Evolutionary conservation across 2,113 vertebrate species (phyloP).

Genomic region (Murina feae): DNA sequence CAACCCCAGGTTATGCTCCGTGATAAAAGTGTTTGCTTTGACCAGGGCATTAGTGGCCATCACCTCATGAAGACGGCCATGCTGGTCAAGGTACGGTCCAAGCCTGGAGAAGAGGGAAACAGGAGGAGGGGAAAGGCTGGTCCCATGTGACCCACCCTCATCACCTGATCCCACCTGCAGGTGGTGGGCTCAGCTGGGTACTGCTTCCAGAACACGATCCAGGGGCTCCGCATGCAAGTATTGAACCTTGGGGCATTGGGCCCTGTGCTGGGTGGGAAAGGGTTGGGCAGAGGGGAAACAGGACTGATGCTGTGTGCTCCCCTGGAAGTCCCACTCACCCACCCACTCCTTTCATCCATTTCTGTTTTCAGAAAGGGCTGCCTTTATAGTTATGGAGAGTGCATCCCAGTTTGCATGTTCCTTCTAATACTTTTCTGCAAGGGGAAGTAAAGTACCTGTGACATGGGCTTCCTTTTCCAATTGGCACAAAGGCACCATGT

Average conservation of each 20-base stretch:
- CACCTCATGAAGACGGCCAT: slow-evolving; percentile 52
- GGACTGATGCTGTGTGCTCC: background rate
- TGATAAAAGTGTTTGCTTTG: slow-evolving; percentile 40
- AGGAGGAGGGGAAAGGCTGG: background rate
- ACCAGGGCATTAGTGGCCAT: slow-evolving; percentile 59
- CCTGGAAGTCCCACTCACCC: background rate
- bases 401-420: background rate
- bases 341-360: background rate
- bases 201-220: slow-evolving; percentile 39
- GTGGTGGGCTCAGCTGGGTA: slow-evolving; percentile 10
- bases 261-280: background rate
- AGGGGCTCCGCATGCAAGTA: slow-evolving; percentile 33
- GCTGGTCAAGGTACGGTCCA: slow-evolving; percentile 35
- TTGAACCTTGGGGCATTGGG: background rate
- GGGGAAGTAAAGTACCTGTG: background rate
- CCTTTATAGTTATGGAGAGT: background rate
- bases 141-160: too few relatives aligned
- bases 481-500: background rate
- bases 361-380: background rate
- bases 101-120: background rate
- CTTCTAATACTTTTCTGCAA: background rate
- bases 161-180: background rate
- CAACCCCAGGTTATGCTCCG: slow-evolving; percentile 22
- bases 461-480: background rate
- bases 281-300: background rate